Percentiles rank a stretch among this genome's conserved stretches.
These are phyloP conservation scores for Eupristina koningsbergeri DNA, from an alignment of 1,140 invertebrate species.

Conservation along the genomic window DNA sequence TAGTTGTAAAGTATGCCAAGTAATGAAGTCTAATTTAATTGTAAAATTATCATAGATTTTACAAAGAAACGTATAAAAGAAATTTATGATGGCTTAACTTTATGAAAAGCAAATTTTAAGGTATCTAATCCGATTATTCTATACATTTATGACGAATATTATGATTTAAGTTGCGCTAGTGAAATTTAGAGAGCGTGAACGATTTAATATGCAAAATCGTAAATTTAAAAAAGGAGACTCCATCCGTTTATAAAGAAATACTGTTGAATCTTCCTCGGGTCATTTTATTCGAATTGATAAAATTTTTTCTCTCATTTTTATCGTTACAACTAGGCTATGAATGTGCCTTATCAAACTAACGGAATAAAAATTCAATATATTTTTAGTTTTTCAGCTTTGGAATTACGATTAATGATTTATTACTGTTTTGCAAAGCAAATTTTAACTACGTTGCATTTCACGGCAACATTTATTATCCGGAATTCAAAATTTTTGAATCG, in stretches of 20 bases:
- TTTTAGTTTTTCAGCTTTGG: conserved; percentile 6
- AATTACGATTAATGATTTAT: conserved; percentile 20
- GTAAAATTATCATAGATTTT: conserved; percentile 38
- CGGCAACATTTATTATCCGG: background rate
- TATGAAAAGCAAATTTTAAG: conserved; percentile 24
- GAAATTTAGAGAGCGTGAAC: background rate
- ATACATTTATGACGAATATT: background rate
- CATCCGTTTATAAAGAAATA: background rate
- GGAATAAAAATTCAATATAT: conserved; percentile 48
- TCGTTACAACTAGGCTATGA: conserved; percentile 19
- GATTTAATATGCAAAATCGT: background rate
- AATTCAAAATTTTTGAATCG: background rate
- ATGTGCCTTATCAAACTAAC: conserved; percentile 39
- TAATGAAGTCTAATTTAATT: conserved; percentile 51
- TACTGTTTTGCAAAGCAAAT: conserved; percentile 13
- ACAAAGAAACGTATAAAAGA: conserved; percentile 5
- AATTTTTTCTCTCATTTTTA: conserved; percentile 37
- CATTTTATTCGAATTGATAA: background rate
- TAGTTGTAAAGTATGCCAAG: conserved; percentile 15
- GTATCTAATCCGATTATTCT: background rate
- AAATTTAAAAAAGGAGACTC: background rate
- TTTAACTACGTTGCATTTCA: conserved; percentile 9
- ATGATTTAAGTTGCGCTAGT: background rate
- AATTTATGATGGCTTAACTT: background rate
- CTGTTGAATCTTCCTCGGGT: background rate